Base-by-base conservation (phyloP, 35 echinoderm and acorn worm species). In the Apostichopus parvimensis region DNA sequence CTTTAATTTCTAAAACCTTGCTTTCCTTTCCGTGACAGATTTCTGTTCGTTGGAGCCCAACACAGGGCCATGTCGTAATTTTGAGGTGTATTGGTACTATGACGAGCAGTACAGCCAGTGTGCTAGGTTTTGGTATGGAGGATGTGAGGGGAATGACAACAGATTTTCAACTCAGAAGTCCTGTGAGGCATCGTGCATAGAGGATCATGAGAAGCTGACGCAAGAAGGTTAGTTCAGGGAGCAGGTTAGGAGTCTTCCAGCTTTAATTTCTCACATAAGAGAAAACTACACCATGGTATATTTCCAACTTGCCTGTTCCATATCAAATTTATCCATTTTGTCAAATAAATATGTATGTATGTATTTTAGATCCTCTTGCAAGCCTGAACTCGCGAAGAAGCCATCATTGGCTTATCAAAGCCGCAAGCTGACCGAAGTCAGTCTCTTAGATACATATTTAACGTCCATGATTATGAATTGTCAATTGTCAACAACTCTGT, bases 61-160 rank as follows among this genome's bases (percentile, higher is more conserved):
- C 77, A 78, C 93, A 6, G 97, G 97, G 23, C 53, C 76, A 4
- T 98, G 97, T 76, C 80, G 80, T 14, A 93, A 80, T 17, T 99
- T 83, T 76, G 56, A 62, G 5, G 76, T 94, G 8, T 93, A 92
- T 70, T 99, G 93, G 93, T 99, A 91, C 89, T 99, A 73, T 89
- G 92, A 96, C 77, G 15, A 81, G 5, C 8, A 91, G 17, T 93
- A 88, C 62, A 70, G 92, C 15, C 91, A 91, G 56, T 99, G 97
- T 75, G 87, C 55, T 18, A 92, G 95, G 71, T 99, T 96, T 91
- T 99, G 95, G 93, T 99, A 99, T 90, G 97, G 97, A 78, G 97
- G 97, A 53, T 99, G 97, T 86, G 94, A 93, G 15, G 97, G 95
- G n/a, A 99, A 99, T 54, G 82, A 60, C 59, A 99, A 99, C 73